Percentiles rank a stretch among this genome's conserved stretches.
phyloP scores from a whole-genome alignment of 30 jellyfish, hydroid and myxozoan species.

The Cassiopea xamachana region DNA sequence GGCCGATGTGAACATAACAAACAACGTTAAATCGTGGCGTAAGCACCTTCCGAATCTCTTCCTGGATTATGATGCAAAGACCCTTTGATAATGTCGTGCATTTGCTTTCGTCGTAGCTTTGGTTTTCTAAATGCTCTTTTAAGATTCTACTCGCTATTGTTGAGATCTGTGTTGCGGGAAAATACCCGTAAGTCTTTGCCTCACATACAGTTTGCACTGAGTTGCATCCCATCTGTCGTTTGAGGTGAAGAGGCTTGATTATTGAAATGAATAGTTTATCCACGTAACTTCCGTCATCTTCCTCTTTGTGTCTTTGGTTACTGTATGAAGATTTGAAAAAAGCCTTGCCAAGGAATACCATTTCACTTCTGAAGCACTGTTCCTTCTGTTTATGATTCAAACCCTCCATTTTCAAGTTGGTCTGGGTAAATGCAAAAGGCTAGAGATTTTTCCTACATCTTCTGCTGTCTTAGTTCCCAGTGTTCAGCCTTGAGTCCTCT shows the following conservation, averaged over 20 bases:
- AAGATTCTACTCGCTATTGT: constrained; percentile 20
- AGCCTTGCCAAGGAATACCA: neutral
- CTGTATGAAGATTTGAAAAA: neutral
- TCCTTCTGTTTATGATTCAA: neutral
- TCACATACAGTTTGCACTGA: constrained; percentile 1
- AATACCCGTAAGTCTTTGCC: neutral
- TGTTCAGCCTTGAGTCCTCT: too few species aligned
- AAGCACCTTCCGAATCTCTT: constrained; percentile 17
- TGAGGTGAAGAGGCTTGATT: constrained; percentile 43
- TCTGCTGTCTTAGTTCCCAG: neutral
- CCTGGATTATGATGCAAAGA: constrained; percentile 45
- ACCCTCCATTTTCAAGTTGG: neutral
- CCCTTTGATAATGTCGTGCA: constrained; percentile 21
- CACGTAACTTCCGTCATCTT: neutral
- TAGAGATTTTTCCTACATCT: neutral
- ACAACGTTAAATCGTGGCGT: constrained; percentile 44
- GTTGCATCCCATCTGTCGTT: neutral
- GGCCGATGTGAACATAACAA: constrained; percentile 67
- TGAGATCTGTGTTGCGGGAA: constrained; percentile 41
- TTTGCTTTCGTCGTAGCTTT: constrained; percentile 41
- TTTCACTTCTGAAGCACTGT: neutral
- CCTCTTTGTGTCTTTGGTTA: neutral
- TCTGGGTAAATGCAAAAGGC: neutral
- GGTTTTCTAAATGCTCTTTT: constrained; percentile 6
- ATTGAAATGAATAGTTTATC: constrained; percentile 34